Conservation (phyloP, 2,888 invertebrate genomes). For the Phyllotreta striolata region DNA sequence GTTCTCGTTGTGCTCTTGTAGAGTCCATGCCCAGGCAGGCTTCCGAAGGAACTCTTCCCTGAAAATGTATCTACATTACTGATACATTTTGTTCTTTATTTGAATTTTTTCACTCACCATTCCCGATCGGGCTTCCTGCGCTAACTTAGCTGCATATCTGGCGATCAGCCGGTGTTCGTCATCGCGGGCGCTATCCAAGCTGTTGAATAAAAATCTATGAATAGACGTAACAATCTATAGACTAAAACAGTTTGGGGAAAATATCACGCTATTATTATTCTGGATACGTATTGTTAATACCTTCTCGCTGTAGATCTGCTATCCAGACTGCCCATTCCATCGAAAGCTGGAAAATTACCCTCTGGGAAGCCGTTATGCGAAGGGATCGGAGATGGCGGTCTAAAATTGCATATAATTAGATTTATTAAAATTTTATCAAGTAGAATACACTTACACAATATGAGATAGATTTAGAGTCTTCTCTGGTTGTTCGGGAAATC, state of each 20-base stretch:
- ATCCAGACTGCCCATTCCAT: conserved; percentile 77
- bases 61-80: conserved; percentile 22
- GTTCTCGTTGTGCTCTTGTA: conserved; percentile 87
- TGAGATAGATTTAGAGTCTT: conserved; percentile 94
- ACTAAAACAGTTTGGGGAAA: background rate
- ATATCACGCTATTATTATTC: background rate
- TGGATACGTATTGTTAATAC: conserved; percentile 45
- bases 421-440: background rate
- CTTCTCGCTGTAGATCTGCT: conserved; percentile 71
- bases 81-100: background rate
- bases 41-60: conserved; percentile 77
- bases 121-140: conserved; percentile 85
- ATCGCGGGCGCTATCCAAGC: conserved; percentile 67
- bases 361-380: conserved; percentile 94
- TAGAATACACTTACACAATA: conserved; percentile 77
- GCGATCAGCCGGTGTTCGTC: conserved; percentile 98
- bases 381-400: conserved; percentile 92
- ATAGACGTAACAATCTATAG: background rate
- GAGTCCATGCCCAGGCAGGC: conserved; percentile 82
- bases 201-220: conserved; percentile 42
- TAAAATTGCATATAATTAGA: conserved; percentile 54
- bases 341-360: conserved; percentile 71
- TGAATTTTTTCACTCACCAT: conserved; percentile 59
- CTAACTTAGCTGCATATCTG: conserved; percentile 93
- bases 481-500: conserved; percentile 94